Percentiles rank a stretch among this genome's conserved stretches.
Evolutionary conservation across 2,888 invertebrate species (phyloP).

Genomic region (Monochamus alternatus): DNA sequence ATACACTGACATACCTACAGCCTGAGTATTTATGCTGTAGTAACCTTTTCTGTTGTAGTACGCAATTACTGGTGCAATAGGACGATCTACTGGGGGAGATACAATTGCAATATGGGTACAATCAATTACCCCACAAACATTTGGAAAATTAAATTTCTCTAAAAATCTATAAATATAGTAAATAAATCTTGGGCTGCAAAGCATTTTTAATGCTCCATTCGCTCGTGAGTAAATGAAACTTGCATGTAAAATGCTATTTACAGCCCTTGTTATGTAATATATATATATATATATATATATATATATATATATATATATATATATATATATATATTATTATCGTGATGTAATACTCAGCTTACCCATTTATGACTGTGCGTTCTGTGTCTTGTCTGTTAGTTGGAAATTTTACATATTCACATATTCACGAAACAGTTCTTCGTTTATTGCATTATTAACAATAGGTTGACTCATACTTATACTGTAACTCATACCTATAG

Average conservation of each 20-base stretch:
- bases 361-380: background rate
- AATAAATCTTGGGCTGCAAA: background rate
- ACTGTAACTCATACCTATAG: background rate
- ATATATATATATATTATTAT: no score
- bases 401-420: background rate
- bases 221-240: background rate
- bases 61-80: background rate
- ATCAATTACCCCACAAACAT: no score
- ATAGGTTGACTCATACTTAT: no score
- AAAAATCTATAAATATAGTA: background rate
- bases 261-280: no score
- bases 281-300: no score
- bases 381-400: background rate
- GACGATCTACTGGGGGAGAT: background rate
- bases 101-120: no score
- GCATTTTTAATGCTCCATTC: no score
- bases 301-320: no score
- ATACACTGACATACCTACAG: background rate
- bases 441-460: no score
- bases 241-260: no score
- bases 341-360: background rate
- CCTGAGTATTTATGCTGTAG: background rate
- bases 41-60: constrained; percentile 2
- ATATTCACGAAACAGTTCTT: background rate
- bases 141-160: no score